A percentile compares a stretch with the other conserved stretches of the same genome.
Evolutionary conservation across 2,113 vertebrate species (phyloP).

Genomic region (Picathartes gymnocephalus): DNA sequence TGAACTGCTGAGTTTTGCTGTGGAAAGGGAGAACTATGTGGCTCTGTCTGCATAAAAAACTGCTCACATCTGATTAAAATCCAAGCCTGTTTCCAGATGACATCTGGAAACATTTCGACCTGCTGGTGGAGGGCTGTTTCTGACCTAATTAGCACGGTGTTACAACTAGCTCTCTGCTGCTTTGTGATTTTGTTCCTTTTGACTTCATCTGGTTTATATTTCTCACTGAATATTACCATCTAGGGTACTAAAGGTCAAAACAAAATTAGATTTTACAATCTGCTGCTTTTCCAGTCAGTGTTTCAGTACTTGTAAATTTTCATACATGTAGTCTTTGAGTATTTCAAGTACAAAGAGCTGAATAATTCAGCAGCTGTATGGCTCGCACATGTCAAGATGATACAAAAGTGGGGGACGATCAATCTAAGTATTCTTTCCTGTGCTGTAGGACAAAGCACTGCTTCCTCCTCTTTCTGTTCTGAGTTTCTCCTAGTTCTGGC

Average conservation of each 20-base stretch:
- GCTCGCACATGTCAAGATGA: neutral
- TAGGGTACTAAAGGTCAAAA: neutral
- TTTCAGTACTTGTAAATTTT: neutral
- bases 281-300: neutral
- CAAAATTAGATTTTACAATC: neutral
- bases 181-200: neutral
- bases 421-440: neutral
- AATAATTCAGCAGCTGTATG: slow-evolving; percentile 31
- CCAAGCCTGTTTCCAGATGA: neutral
- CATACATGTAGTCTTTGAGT: neutral
- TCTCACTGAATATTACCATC: neutral
- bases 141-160: neutral
- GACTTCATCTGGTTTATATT: neutral
- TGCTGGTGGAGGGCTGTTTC: neutral
- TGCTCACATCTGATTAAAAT: neutral
- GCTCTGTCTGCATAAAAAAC: neutral
- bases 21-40: neutral
- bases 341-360: neutral
- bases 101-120: slow-evolving; percentile 2
- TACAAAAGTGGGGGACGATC: neutral
- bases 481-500: neutral
- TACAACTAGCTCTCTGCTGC: neutral
- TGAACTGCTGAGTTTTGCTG: neutral
- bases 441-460: neutral
- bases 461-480: neutral